phyloP scores from a whole-genome alignment of 2,113 vertebrate species.

The Colaptes auratus region DNA sequence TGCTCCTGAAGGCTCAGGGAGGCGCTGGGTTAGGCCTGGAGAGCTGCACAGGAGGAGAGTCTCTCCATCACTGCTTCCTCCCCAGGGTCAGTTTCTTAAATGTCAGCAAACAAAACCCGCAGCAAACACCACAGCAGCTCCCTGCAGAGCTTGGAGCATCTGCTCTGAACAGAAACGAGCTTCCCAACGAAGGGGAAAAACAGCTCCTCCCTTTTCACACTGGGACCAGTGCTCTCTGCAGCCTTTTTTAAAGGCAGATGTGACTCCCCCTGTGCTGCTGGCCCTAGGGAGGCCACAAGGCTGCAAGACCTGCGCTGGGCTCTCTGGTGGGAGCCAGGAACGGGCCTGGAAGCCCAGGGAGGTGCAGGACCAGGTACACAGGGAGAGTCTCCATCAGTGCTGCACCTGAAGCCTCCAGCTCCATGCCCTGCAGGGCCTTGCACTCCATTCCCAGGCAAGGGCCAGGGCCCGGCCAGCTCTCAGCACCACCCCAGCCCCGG shows the following conservation, averaged over 20 bases:
- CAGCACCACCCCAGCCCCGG: accelerated
- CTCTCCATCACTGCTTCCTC: accelerated
- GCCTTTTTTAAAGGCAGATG: not conserved
- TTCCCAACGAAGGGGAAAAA: no score
- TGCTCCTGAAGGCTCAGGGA: accelerated
- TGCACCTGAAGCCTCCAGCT: accelerated
- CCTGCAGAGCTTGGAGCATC: accelerated
- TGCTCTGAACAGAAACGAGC: not conserved
- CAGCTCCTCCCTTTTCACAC: not conserved
- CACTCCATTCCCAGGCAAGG: accelerated
- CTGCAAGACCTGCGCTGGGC: not conserved
- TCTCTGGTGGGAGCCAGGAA: no score
- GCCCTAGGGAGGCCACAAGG: no score
- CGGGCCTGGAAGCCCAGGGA: accelerated
- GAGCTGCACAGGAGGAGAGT: not conserved
- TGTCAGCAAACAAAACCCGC: not conserved
- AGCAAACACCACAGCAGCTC: not conserved
- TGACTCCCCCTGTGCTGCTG: no score
- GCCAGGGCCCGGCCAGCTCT: no score
- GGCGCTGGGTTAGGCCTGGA: accelerated
- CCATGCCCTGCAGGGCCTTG: accelerated
- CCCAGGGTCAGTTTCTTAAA: not conserved
- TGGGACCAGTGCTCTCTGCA: accelerated
- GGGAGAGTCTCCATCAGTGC: accelerated
- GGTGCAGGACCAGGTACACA: accelerated